Percentiles rank a stretch among this genome's conserved stretches.
Evolutionary conservation across 2,113 vertebrate genomes (phyloP).

Genomic region (Nesospiza acunhae): DNA sequence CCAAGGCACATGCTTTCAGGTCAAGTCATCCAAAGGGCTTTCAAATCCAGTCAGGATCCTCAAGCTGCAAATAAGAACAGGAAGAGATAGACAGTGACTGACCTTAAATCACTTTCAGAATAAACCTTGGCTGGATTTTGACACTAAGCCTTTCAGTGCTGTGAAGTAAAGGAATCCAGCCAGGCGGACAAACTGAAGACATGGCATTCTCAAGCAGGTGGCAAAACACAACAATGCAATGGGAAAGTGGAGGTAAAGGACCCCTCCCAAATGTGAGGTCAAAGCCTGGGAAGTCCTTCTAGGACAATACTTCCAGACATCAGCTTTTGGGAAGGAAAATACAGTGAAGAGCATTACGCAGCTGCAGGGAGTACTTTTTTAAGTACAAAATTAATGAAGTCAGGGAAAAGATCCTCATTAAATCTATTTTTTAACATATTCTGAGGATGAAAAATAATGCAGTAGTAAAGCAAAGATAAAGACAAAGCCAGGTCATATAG

Average conservation of each 20-base stretch:
- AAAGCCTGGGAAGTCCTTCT: neutral
- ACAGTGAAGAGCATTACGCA: neutral
- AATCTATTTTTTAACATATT: neutral
- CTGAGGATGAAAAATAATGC: neutral
- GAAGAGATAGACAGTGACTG: neutral
- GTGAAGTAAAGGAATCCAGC: neutral
- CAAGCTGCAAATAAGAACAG: neutral
- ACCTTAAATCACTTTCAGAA: neutral
- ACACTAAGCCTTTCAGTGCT: rapidly evolving
- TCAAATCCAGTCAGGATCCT: neutral
- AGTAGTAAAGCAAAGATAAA: neutral
- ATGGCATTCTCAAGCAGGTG: neutral
- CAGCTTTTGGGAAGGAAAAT: neutral
- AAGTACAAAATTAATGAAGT: neutral
- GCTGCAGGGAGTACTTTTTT: neutral
- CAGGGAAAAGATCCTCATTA: neutral
- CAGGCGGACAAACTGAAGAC: neutral
- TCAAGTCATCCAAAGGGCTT: neutral
- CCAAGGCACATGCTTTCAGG: rapidly evolving
- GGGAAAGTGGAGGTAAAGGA: neutral
- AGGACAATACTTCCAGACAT: neutral
- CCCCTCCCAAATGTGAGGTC: neutral
- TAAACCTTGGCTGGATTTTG: neutral
- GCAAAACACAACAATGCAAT: neutral
- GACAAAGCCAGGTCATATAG: neutral